These are phyloP conservation scores for Platysternon megacephalum DNA, from an alignment of 2,113 vertebrate genomes.

Conservation along the genomic window DNA sequence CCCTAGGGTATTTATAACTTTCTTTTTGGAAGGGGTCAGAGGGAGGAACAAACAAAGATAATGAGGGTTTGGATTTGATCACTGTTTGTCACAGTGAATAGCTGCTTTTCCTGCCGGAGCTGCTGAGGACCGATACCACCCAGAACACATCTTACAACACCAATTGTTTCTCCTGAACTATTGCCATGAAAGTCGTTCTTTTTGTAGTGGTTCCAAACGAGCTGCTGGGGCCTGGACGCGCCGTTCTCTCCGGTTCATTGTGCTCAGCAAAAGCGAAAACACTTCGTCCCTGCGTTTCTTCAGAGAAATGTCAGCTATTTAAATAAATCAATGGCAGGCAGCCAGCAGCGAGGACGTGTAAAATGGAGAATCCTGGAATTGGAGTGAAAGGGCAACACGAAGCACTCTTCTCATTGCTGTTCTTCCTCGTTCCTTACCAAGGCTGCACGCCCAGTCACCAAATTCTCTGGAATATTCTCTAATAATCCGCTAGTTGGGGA, in stretches of 20 bases:
- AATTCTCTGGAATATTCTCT: too few species aligned
- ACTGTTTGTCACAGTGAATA: neutral
- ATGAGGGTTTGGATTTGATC: neutral
- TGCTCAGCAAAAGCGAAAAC: neutral
- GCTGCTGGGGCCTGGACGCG: neutral
- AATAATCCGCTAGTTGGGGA: neutral
- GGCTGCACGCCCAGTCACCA: accelerated
- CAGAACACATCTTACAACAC: neutral
- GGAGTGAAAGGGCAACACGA: neutral
- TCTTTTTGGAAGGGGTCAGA: accelerated
- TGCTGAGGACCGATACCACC: neutral
- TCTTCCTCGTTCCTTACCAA: accelerated
- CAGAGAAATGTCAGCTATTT: neutral
- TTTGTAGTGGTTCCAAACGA: neutral
- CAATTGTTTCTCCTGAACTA: neutral
- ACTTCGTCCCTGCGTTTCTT: neutral
- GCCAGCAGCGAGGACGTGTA: neutral
- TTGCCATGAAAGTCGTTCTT: neutral
- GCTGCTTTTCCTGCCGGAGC: neutral
- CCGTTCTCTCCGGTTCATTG: neutral
- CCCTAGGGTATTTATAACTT: accelerated
- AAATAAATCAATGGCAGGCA: neutral
- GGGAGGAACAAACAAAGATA: accelerated
- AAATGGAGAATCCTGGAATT: neutral
- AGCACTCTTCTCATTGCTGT: accelerated